Evolutionary conservation across 2,888 invertebrate genomes (phyloP), one percentile per base, ranked within the genome.

Genomic region (Polyommatus iphigenia): DNA sequence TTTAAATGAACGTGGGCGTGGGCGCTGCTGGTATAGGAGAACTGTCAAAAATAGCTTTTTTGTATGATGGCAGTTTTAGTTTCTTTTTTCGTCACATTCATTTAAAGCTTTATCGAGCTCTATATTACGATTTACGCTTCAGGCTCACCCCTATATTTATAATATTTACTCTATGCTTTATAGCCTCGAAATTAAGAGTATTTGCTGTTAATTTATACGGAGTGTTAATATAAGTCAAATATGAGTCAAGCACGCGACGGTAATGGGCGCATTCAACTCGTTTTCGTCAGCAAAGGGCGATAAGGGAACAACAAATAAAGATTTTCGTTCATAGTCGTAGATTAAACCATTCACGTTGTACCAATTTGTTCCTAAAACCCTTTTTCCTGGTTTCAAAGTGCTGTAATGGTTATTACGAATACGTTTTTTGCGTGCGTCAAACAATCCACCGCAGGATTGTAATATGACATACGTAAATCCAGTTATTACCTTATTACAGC

Each of bases 101-200:
- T n/a, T n/a, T n/a, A n/a, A n/a, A n/a, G n/a, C n/a, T n/a, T n/a
- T n/a, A n/a, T n/a, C n/a, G n/a, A n/a, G n/a, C n/a, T n/a, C n/a
- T n/a, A n/a, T n/a, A n/a, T n/a, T n/a, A 50, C 50, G 10, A 50
- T 50, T 50, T 15, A 41, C 10, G 15, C 3, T 50, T 15, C 15
- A 15, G 50, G 13, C 15, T 15, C 50, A 50, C 2, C 18, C 18
- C 54, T 54, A 18, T 54, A 5, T 54, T 54, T 54, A 10, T 13
- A 46, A 3, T 46, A 10, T 46, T 10, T 46, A 10, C 3, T 10
- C 46, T 46, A 41, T 41, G 41, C 41, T 41, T 10, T 15, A 54
- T 54, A 82, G 82, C 81, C 82, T 79, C 78, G 81, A 82, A 82
- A 82, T 82, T 82, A 67, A 29, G 15, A 67, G 29, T 67, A 67